A percentile compares a stretch with the other conserved stretches of the same genome.
Conservation (phyloP, 2,113 vertebrate species). For the Amazona guildingii region DNA sequence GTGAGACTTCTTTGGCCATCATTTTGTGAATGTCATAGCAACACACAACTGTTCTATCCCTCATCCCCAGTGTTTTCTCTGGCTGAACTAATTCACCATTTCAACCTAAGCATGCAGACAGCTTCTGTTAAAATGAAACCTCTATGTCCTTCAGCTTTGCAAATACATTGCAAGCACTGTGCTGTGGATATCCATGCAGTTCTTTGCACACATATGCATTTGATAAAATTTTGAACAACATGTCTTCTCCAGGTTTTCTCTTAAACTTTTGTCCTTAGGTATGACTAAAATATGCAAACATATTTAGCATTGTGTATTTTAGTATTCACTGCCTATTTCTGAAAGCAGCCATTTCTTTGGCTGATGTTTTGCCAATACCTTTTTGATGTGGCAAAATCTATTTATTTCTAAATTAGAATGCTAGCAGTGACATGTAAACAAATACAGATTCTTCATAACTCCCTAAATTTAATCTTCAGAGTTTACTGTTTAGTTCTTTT, state of each 20-base stretch:
- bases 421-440: background rate
- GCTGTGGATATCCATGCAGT: background rate
- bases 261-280: background rate
- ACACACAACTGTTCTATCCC: background rate
- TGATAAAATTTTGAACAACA: background rate
- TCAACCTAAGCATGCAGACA: background rate
- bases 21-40: background rate
- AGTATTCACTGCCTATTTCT: background rate
- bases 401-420: background rate
- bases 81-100: background rate
- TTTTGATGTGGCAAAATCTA: background rate
- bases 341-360: background rate
- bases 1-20: background rate
- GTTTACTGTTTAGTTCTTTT: background rate
- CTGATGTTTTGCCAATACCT: background rate
- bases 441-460: background rate
- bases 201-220: background rate
- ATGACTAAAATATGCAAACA: background rate
- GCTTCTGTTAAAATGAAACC: background rate
- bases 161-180: background rate
- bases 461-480: background rate
- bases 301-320: background rate
- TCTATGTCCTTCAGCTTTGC: background rate
- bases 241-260: background rate
- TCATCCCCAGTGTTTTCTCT: background rate